Evolutionary conservation across 2,888 invertebrate species (phyloP).

Genomic region (Scrobipalpa costella): DNA sequence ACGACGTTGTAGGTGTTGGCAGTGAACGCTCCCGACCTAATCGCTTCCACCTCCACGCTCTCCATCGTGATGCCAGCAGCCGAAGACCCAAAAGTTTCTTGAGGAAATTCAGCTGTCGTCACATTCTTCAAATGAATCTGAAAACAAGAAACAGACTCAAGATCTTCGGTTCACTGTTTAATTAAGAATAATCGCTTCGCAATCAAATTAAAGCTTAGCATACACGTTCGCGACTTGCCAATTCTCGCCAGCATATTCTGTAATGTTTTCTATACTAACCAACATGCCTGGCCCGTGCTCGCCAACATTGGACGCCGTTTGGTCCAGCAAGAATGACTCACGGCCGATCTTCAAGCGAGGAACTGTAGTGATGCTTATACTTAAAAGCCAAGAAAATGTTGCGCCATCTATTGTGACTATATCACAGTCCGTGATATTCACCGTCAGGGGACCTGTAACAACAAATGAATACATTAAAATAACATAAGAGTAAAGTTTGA

Average conservation of each 20-base stretch:
- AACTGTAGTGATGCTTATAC: slow-evolving; percentile 82
- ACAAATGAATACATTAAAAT: slow-evolving; percentile 25
- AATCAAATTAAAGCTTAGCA: neutral
- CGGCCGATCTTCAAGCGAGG: slow-evolving; percentile 77
- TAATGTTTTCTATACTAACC: slow-evolving; percentile 55
- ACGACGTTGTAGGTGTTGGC: slow-evolving; percentile 84
- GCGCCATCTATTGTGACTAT: slow-evolving; percentile 82
- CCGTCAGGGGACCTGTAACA: slow-evolving; percentile 82
- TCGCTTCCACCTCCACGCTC: slow-evolving; percentile 72
- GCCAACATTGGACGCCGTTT: slow-evolving; percentile 80
- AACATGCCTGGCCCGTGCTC: slow-evolving; percentile 83
- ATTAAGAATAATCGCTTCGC: neutral
- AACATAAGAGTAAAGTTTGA: neutral
- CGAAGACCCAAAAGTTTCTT: slow-evolving; percentile 83
- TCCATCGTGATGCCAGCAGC: slow-evolving; percentile 82
- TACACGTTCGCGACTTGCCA: neutral
- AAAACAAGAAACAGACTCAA: slow-evolving; percentile 37
- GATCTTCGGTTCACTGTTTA: neutral
- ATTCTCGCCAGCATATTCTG: neutral
- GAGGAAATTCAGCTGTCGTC: slow-evolving; percentile 80
- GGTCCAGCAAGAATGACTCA: slow-evolving; percentile 83
- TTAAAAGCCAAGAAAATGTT: slow-evolving; percentile 84
- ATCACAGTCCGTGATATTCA: slow-evolving; percentile 80
- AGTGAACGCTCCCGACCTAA: slow-evolving; percentile 84
- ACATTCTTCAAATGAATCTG: slow-evolving; percentile 85